These are phyloP conservation scores for Kryptopterus vitreolus DNA, from an alignment of 2,797 vertebrate genomes.

Conservation along the genomic window DNA sequence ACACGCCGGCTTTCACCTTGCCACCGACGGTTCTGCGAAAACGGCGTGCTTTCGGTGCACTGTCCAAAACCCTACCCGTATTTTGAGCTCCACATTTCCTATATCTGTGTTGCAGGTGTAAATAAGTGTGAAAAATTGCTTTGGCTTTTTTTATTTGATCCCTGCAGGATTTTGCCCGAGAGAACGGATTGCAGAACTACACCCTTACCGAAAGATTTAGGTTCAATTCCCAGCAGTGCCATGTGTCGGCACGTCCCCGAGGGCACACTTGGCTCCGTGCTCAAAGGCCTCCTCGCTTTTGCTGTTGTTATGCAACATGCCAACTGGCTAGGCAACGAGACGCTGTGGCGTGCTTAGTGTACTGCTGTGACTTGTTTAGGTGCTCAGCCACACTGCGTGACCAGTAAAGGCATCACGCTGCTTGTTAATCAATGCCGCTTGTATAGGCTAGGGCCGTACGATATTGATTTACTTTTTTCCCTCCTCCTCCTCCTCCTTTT, in stretches of 20 bases:
- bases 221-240: conserved; percentile 21
- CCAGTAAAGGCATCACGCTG: neutral
- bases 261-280: conserved; percentile 15
- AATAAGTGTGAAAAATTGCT: conserved; percentile 37
- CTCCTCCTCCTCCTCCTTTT: no score
- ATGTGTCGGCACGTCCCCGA: conserved; percentile 21
- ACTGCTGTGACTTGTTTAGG: conserved; percentile 29
- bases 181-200: conserved; percentile 1
- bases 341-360: conserved; percentile 13
- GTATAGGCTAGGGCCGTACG: neutral
- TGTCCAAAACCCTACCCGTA: conserved; percentile 18
- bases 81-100: conserved; percentile 29
- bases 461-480: neutral
- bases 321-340: conserved; percentile 30
- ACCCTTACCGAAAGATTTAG: neutral
- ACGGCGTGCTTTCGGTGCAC: conserved; percentile 13
- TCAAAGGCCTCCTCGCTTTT: conserved; percentile 27
- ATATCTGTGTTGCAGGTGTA: conserved; percentile 40
- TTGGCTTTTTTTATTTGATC: neutral
- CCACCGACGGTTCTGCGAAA: neutral
- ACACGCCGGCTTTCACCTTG: no score
- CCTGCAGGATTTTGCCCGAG: neutral
- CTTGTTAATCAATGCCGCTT: neutral
- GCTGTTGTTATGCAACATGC: conserved; percentile 32
- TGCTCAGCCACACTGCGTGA: neutral